Percentiles rank a stretch among this genome's conserved stretches.
phyloP scores from a whole-genome alignment of 2,888 invertebrate species.

The Gerris lacustris region DNA sequence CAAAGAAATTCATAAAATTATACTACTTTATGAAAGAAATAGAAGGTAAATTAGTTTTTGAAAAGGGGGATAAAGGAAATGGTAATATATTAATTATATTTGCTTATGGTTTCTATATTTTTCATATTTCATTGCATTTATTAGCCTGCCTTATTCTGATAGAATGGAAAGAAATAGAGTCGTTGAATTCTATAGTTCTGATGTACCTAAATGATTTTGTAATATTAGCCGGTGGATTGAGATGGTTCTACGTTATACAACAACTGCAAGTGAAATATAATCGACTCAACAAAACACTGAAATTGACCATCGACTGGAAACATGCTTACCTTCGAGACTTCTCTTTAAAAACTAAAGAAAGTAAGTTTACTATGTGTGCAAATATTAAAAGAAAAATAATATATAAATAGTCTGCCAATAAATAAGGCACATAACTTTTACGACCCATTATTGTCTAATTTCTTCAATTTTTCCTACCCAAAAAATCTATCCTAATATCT shows the following conservation, averaged over 20 bases:
- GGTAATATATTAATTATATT: background rate
- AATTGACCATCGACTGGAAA: background rate
- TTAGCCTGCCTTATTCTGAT: background rate
- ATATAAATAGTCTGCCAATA: no score
- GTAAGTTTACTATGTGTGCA: no score
- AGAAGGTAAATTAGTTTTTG: background rate
- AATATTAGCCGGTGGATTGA: background rate
- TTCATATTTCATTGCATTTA: background rate
- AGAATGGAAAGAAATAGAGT: background rate
- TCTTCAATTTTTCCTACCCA: no score
- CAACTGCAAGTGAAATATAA: background rate
- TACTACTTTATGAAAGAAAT: background rate
- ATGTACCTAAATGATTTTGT: background rate
- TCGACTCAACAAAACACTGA: background rate
- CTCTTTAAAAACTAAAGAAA: no score
- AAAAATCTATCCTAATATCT: no score
- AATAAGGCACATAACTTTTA: no score
- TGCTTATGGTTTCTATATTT: background rate
- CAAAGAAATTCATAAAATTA: constrained; percentile 2
- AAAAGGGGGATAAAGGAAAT: background rate
- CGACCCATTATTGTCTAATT: no score
- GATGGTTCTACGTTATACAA: background rate
- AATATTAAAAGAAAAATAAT: no score
- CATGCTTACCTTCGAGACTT: background rate
- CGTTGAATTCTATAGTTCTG: background rate